A percentile compares a stretch with the other conserved stretches of the same genome.
phyloP scores from a whole-genome alignment of 2,113 vertebrate species.

The Aldabrachelys gigantea region DNA sequence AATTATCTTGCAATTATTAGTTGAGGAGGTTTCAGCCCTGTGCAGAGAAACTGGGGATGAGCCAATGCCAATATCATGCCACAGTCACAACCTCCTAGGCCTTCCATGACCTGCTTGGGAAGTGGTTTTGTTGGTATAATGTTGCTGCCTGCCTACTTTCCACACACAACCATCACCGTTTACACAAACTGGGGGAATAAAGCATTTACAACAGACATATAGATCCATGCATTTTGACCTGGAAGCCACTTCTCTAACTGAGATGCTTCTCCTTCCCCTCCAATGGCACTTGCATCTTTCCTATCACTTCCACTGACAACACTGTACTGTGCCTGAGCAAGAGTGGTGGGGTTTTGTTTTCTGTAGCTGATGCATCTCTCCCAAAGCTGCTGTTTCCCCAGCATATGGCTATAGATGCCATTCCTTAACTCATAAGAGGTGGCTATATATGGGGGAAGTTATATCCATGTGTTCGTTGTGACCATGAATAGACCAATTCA shows the following conservation, averaged over 20 bases:
- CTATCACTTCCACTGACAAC: background rate
- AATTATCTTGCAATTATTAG: background rate
- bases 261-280: background rate
- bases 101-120: background rate
- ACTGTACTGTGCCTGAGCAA: background rate
- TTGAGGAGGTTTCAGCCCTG: background rate
- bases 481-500: background rate
- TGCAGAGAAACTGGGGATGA: background rate
- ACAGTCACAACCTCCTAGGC: background rate
- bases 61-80: background rate
- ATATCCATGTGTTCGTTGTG: background rate
- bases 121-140: background rate
- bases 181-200: background rate
- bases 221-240: background rate
- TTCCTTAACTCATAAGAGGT: background rate
- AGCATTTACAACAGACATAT: background rate
- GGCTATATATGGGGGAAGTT: background rate
- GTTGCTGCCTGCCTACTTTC: background rate
- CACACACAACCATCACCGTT: background rate
- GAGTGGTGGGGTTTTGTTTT: background rate
- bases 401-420: too few species aligned
- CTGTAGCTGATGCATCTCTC: background rate
- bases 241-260: background rate
- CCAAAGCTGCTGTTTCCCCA: background rate
- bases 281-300: background rate